Base-by-base conservation (phyloP, 2,888 invertebrate species). In the Acronicta aceris region DNA sequence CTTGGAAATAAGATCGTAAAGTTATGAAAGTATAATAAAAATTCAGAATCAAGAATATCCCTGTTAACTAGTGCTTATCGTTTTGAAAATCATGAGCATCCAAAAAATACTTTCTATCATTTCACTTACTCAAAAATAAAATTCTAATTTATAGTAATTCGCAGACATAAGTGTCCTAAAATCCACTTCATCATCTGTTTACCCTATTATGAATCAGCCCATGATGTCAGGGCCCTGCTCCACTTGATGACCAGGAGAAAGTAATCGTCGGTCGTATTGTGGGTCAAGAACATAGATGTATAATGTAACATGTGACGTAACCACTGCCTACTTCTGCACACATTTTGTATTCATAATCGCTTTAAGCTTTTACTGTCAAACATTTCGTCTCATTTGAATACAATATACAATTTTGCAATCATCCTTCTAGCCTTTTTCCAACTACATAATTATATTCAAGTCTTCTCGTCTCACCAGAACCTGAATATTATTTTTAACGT, bases 261-360 rank as follows among this genome's bases (percentile, higher is more conserved):
- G 83, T 81, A 66, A 66, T 79, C 56, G 64, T 68, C 49, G 60
- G 53, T 42, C 47, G 41, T 21, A 55, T 78, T 76, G 75, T 82
- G 59, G 83, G 86, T 83, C 87, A 84, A 77, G 80, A 70, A 61
- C 81, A 60, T 63, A 30, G 59, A 81, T 74, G 76, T 79, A 67
- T 70, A 66, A 81, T 57, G 65, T 56, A 70, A 75, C 70, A 65
- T 43, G 12, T 77, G 83, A 76, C 74, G 79, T 81, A 67, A 67
- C 49, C 6, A 0, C 6, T n/a, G n/a, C 5, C 38, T 5, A 21
- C 43, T 12, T 21, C 16, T 17, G 33, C 33, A 33, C 10, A 33
- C 33, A 12, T 21, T 21, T 21, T 10, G 30, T 30, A 9, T 30
- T 8, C 30, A 9, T 30, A 30, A 30, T 12, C 33, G 33, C 33